phyloP scores from a whole-genome alignment of 2,888 invertebrate genomes.

The Trisateles emortualis region DNA sequence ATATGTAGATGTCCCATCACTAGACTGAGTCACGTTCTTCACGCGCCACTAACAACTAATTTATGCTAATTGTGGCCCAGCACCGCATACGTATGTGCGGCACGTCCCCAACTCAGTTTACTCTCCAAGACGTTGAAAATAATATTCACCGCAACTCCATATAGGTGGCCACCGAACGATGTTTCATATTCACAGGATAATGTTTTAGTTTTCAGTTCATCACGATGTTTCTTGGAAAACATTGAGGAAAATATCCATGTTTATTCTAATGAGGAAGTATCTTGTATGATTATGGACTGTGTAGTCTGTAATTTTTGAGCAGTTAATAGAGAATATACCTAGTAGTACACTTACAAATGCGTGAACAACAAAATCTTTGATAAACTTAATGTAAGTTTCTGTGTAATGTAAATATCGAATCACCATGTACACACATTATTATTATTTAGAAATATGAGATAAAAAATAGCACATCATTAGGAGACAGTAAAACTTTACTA shows the following conservation, averaged over 20 bases:
- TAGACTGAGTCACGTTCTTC: conserved; percentile 78
- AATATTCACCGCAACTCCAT: conserved; percentile 46
- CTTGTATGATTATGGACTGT: not conserved
- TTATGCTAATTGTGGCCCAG: conserved; percentile 76
- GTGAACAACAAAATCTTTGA: too few species aligned
- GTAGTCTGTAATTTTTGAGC: too few species aligned
- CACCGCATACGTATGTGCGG: conserved; percentile 72
- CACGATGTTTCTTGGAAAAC: conserved; percentile 2
- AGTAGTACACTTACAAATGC: too few species aligned
- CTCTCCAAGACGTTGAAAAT: conserved; percentile 53
- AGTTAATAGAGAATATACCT: too few species aligned
- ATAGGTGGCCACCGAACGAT: conserved; percentile 35
- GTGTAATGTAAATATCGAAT: too few species aligned
- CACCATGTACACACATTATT: too few species aligned
- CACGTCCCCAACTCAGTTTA: conserved; percentile 73
- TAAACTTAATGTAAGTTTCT: too few species aligned
- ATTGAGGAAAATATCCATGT: not conserved
- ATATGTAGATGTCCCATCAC: conserved; percentile 47
- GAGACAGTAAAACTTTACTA: too few species aligned
- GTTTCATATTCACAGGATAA: conserved; percentile 19
- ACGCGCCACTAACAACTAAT: conserved; percentile 83
- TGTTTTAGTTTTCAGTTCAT: conserved; percentile 11
- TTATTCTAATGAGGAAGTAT: too few species aligned
- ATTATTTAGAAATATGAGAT: too few species aligned
- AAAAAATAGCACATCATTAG: too few species aligned